These are phyloP conservation scores for Sinocyclocheilus anshuiensis DNA, from an alignment of 2,113 vertebrate species.

Conservation along the genomic window DNA sequence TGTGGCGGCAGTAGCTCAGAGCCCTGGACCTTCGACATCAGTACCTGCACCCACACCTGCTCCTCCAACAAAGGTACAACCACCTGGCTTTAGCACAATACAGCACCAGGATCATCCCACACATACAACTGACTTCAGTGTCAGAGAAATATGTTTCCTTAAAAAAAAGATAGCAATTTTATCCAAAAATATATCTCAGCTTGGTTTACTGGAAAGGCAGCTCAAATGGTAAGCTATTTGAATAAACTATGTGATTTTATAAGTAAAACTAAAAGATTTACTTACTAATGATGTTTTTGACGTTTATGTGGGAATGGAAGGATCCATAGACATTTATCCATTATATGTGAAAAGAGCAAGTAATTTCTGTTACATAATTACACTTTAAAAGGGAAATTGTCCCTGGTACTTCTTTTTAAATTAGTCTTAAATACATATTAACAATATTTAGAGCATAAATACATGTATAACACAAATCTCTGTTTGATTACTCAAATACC, in stretches of 20 bases:
- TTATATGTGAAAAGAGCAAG: background rate
- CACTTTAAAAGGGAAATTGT: background rate
- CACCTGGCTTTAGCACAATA: background rate
- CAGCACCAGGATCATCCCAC: no score
- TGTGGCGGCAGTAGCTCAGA: conserved; percentile 66
- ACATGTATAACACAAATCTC: no score
- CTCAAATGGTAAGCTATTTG: background rate
- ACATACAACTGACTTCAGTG: no score
- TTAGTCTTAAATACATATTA: background rate
- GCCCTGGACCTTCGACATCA: conserved; percentile 54
- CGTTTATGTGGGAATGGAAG: background rate
- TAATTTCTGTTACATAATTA: background rate
- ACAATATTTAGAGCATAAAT: no score
- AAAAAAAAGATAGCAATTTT: no score
- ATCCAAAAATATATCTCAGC: background rate
- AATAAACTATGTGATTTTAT: background rate
- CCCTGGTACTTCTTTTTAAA: background rate
- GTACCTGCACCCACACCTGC: background rate
- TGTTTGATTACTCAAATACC: no score
- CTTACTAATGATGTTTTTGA: background rate
- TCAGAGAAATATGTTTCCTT: no score
- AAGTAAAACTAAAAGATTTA: background rate
- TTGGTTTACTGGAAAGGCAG: background rate
- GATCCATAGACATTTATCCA: background rate
- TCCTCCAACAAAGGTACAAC: conserved; percentile 66